These are phyloP conservation scores for Willowsia nigromaculata DNA, from an alignment of 2,888 invertebrate species.

Conservation along the genomic window DNA sequence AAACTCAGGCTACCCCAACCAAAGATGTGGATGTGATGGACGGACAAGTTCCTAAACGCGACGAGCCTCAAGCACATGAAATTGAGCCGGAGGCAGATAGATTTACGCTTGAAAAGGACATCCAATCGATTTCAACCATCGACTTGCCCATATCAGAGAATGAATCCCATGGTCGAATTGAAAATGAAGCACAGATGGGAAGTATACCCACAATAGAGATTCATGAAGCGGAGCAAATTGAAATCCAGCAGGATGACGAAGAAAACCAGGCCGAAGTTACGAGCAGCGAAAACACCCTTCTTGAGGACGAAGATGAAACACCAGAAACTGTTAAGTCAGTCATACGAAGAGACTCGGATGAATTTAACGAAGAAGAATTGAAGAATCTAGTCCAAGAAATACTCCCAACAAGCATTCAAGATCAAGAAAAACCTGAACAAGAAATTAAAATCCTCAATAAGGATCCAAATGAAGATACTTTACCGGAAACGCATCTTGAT, in stretches of 20 bases:
- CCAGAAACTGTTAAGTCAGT: background rate
- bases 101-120: no score
- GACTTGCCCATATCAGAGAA: no score
- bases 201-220: slow-evolving; percentile 10
- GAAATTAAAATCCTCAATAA: background rate
- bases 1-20: no score
- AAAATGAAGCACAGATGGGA: background rate
- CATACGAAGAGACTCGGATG: no score
- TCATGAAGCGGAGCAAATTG: background rate
- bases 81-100: no score
- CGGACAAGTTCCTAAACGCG: no score
- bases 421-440: background rate
- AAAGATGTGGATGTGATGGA: no score
- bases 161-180: no score
- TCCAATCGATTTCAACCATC: no score
- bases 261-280: background rate
- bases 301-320: background rate
- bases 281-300: background rate
- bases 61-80: no score
- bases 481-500: background rate
- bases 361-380: background rate
- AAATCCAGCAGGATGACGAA: background rate
- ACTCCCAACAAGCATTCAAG: no score
- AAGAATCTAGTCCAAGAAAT: background rate
- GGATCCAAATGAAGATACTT: background rate